Percentiles rank a stretch among this genome's conserved stretches.
These are phyloP conservation scores for Galeruca laticollis DNA, from an alignment of 2,888 invertebrate genomes.

Conservation along the genomic window DNA sequence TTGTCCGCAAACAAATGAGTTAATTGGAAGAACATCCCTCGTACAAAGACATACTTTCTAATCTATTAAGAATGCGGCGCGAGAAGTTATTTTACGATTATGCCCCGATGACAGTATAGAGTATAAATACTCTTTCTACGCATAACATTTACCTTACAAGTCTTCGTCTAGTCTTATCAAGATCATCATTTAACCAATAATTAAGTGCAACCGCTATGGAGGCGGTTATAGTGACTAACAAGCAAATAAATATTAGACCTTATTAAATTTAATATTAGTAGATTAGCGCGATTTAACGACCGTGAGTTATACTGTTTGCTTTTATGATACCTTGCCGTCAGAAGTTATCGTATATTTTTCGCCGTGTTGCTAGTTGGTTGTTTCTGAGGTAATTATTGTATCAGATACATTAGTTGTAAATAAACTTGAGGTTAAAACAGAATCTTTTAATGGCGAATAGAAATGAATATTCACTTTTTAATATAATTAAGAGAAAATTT, in stretches of 20 bases:
- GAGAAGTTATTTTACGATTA: slow-evolving; percentile 43
- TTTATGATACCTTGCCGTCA: slow-evolving; percentile 25
- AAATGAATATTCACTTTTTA: no score
- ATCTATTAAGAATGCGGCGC: slow-evolving; percentile 24
- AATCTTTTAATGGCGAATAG: no score
- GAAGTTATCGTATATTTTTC: slow-evolving; percentile 15
- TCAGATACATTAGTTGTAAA: not conserved
- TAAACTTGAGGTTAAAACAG: not conserved
- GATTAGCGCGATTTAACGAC: slow-evolving; percentile 34
- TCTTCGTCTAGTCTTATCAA: slow-evolving; percentile 49
- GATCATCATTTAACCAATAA: slow-evolving; percentile 55
- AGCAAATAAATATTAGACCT: slow-evolving; percentile 49
- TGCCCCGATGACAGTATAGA: slow-evolving; percentile 42
- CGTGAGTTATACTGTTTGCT: slow-evolving; percentile 19
- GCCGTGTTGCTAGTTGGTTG: not conserved
- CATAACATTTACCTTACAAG: slow-evolving; percentile 47
- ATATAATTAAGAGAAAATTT: no score
- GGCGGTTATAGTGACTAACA: slow-evolving; percentile 46
- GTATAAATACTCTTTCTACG: slow-evolving; percentile 42
- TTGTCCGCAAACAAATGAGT: not conserved
- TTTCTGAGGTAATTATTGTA: not conserved
- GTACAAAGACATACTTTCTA: not conserved
- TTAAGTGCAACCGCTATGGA: slow-evolving; percentile 52
- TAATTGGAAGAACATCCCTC: not conserved
- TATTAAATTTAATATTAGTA: slow-evolving; percentile 51